A percentile compares a stretch with the other conserved stretches of the same genome.
Conservation (phyloP, 2,888 invertebrate genomes). For the Andrena trimmerana region DNA sequence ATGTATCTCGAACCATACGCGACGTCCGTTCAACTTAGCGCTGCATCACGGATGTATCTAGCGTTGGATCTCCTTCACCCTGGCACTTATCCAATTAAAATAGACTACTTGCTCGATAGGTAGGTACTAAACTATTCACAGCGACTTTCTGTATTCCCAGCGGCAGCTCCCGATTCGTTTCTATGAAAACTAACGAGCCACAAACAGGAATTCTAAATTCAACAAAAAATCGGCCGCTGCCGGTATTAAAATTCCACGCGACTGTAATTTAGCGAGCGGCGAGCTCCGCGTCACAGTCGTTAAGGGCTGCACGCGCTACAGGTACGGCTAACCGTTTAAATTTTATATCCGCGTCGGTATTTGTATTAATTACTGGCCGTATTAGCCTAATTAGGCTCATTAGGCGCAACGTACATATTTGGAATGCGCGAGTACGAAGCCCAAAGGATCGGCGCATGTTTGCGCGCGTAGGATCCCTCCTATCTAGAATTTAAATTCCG, state of each 20-base stretch:
- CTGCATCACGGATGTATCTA: conserved; percentile 16
- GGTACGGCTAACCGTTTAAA: conserved; percentile 23
- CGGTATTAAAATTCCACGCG: conserved; percentile 28
- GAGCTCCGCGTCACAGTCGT: conserved; percentile 17
- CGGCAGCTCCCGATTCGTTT: background rate
- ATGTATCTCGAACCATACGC: background rate
- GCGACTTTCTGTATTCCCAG: no score
- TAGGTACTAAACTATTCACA: background rate
- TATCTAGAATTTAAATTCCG: conserved; percentile 27
- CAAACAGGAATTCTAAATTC: background rate
- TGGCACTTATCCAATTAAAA: conserved; percentile 27
- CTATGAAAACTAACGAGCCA: background rate
- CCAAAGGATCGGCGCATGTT: conserved; percentile 30
- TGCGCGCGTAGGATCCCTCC: background rate
- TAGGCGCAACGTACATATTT: conserved; percentile 53
- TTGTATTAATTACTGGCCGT: conserved; percentile 54
- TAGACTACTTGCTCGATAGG: background rate
- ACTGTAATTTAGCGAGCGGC: no score
- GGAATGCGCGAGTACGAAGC: conserved; percentile 25
- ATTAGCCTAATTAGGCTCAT: conserved; percentile 57
- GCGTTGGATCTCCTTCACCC: background rate
- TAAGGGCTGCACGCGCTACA: conserved; percentile 19
- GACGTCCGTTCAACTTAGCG: conserved; percentile 20
- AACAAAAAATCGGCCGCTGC: background rate
- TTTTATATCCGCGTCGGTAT: conserved; percentile 43